Percentiles rank a stretch among this genome's conserved stretches.
Evolutionary conservation across 2,797 vertebrate species (phyloP).

Genomic region (Tauraco hartlaubi): DNA sequence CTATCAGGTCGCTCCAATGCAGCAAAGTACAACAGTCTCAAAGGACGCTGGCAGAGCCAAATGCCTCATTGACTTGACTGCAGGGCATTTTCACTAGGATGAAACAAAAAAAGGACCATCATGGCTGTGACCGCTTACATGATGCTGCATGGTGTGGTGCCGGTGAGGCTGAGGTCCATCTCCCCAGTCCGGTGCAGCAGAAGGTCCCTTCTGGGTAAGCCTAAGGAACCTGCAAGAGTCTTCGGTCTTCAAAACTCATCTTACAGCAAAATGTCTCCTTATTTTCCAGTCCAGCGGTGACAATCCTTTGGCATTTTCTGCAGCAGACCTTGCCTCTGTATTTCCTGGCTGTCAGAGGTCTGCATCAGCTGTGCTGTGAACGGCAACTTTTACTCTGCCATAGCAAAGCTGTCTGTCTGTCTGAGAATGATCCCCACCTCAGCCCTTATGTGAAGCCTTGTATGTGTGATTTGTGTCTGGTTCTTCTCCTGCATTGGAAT

Average conservation of each 20-base stretch:
- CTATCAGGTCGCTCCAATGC: not conserved
- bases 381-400: not conserved
- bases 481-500: not conserved
- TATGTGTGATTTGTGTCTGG: not conserved
- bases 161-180: not conserved
- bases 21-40: not conserved
- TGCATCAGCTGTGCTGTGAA: not conserved
- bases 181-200: not conserved
- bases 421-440: not conserved
- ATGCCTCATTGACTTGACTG: fast-evolving
- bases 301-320: not conserved
- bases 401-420: not conserved
- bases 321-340: not conserved
- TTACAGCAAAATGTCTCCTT: not conserved
- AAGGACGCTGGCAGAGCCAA: not conserved
- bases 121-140: fast-evolving
- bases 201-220: not conserved
- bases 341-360: not conserved
- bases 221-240: not conserved
- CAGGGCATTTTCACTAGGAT: not conserved
- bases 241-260: not conserved
- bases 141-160: fast-evolving
- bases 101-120: not conserved
- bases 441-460: not conserved
- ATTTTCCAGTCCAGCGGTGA: not conserved